These are phyloP conservation scores for Philereme vetulata DNA, from an alignment of 2,888 invertebrate species.

Conservation along the genomic window DNA sequence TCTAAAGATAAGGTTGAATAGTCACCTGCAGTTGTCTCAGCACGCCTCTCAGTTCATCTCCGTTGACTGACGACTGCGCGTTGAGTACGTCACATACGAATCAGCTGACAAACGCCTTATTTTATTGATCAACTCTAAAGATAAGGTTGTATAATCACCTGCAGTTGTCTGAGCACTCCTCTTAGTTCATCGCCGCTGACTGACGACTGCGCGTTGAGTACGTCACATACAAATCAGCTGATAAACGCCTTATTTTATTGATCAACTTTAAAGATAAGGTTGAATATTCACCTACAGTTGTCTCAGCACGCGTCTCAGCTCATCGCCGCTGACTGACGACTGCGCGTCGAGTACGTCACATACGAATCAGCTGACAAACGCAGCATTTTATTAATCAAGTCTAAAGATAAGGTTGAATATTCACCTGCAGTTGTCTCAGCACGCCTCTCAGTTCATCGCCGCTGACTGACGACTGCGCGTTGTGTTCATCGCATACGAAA, in stretches of 20 bases:
- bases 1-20: slow-evolving; percentile 14
- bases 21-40: slow-evolving; percentile 93
- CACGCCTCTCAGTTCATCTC: slow-evolving; percentile 94
- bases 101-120: slow-evolving; percentile 94
- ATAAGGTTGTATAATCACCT: slow-evolving; percentile 74
- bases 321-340: slow-evolving; percentile 90
- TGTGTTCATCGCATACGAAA: slow-evolving; percentile 97
- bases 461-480: slow-evolving; percentile 88
- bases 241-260: too few relatives aligned
- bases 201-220: slow-evolving; percentile 92
- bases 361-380: too few relatives aligned
- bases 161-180: slow-evolving; percentile 95
- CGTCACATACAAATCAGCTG: slow-evolving; percentile 96
- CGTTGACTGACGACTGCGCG: slow-evolving; percentile 88
- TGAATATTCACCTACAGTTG: slow-evolving; percentile 89
- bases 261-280: slow-evolving; percentile 9
- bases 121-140: too few relatives aligned
- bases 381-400: too few relatives aligned
- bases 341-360: slow-evolving; percentile 96
- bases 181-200: slow-evolving; percentile 92
- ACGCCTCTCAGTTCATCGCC: slow-evolving; percentile 95
- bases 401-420: slow-evolving; percentile 13
- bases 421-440: slow-evolving; percentile 93
- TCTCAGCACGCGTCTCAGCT: slow-evolving; percentile 93
- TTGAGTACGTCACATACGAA: slow-evolving; percentile 97